Conservation (phyloP, 1,140 invertebrate species). For the Drosophila guanche region DNA sequence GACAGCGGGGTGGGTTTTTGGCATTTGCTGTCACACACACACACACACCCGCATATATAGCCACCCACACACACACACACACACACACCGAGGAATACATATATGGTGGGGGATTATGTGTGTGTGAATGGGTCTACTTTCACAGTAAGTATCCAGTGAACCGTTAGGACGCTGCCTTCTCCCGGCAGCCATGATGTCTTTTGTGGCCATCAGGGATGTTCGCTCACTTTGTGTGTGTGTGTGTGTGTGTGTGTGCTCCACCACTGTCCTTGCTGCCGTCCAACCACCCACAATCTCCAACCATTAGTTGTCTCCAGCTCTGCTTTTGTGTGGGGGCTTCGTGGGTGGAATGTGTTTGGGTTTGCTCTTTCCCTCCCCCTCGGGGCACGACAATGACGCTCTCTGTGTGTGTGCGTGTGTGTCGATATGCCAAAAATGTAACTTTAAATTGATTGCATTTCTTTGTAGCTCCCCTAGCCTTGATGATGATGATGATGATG, state of each 20-base stretch:
- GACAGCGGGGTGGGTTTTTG: conserved; percentile 69
- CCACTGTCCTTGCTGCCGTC: not conserved
- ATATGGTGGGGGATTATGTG: conserved; percentile 13
- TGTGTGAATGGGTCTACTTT: conserved; percentile 75
- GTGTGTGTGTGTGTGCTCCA: conserved; percentile 23
- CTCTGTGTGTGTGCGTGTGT: conserved; percentile 40
- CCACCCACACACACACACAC: conserved; percentile 30
- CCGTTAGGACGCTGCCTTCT: conserved; percentile 67
- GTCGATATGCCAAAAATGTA: conserved; percentile 63
- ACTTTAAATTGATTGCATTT: conserved; percentile 66
- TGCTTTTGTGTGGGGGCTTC: conserved; percentile 9
- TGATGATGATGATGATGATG: conserved; percentile 11
- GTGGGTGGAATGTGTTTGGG: conserved; percentile 34
- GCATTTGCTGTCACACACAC: conserved; percentile 74
- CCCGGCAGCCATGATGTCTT: conserved; percentile 76
- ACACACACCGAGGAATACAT: conserved; percentile 15
- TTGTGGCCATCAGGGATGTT: conserved; percentile 77
- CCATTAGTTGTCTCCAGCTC: not conserved
- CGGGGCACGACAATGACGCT: conserved; percentile 35
- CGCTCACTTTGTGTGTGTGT: conserved; percentile 8
- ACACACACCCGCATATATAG: conserved; percentile 20
- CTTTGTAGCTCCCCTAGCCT: conserved; percentile 50
- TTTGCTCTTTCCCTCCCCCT: conserved; percentile 5
- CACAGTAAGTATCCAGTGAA: conserved; percentile 78
- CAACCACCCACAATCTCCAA: not conserved